A percentile compares a stretch with the other conserved stretches of the same genome.
Conservation (phyloP, 2,797 vertebrate genomes). For the Falco biarmicus region DNA sequence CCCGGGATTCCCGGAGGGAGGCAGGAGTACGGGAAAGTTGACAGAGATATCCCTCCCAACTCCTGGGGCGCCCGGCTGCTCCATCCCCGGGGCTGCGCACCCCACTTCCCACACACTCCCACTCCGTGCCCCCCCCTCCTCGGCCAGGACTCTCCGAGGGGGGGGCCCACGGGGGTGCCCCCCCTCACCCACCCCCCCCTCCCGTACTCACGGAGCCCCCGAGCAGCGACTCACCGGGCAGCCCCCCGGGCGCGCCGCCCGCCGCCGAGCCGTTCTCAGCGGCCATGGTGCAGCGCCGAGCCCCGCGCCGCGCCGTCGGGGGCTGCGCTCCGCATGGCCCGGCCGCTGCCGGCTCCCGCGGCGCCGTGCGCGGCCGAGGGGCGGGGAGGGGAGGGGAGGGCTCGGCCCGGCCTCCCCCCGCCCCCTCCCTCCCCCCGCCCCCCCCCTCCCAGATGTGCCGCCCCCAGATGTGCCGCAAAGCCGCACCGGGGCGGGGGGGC, state of each 20-base stretch:
- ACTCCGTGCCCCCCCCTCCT: background rate
- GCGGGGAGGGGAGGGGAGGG: background rate
- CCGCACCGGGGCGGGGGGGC: background rate
- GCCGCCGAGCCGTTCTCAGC: conserved; percentile 35
- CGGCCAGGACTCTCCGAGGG: background rate
- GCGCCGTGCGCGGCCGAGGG: conserved; percentile 13
- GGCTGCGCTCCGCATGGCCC: conserved; percentile 15
- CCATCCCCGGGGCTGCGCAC: background rate
- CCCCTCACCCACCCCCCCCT: background rate
- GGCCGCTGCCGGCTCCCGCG: background rate
- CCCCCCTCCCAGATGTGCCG: conserved; percentile 9
- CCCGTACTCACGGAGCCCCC: background rate
- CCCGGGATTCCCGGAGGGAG: background rate
- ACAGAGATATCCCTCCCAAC: background rate
- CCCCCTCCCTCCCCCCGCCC: background rate
- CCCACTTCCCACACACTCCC: background rate
- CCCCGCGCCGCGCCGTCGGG: background rate
- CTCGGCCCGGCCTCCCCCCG: background rate
- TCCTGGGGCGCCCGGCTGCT: background rate
- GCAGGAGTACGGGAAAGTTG: conserved; percentile 21
- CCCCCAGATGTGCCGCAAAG: background rate
- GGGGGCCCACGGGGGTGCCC: background rate
- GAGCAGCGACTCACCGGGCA: conserved; percentile 50
- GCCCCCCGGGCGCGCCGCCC: conserved; percentile 32
- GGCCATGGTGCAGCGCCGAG: conserved; percentile 37